phyloP scores from a whole-genome alignment of 2,113 vertebrate species.

The Hiodon tergisus region DNA sequence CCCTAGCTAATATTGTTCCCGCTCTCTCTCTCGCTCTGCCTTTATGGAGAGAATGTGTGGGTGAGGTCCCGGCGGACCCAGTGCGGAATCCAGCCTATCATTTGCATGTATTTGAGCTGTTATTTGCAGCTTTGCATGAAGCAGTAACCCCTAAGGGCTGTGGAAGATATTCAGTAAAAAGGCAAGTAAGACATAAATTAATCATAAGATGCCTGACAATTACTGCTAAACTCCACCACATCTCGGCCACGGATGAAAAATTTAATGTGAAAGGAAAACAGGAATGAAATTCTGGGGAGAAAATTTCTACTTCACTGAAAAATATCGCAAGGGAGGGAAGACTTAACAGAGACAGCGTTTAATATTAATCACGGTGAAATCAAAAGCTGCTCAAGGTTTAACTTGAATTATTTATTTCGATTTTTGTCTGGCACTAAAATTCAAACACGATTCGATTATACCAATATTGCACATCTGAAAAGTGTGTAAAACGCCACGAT shows the following conservation, averaged over 20 bases:
- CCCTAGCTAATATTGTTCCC: constrained; percentile 57
- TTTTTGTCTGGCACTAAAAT: too few relatives aligned
- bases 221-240: constrained; percentile 26
- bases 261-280: not conserved
- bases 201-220: constrained; percentile 51
- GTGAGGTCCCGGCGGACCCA: constrained; percentile 50
- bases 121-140: constrained; percentile 58
- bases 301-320: not conserved
- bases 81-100: constrained; percentile 50
- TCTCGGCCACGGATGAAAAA: constrained; percentile 3
- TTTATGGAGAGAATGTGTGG: constrained; percentile 22
- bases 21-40: constrained; percentile 27
- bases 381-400: not conserved
- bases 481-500: too few relatives aligned
- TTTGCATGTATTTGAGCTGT: constrained; percentile 65
- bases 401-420: not conserved
- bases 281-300: not conserved
- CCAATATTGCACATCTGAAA: too few relatives aligned
- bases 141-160: constrained; percentile 45
- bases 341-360: too few relatives aligned
- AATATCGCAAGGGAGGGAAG: not conserved
- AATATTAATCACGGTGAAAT: not conserved
- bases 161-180: constrained; percentile 58
- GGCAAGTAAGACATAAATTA: constrained; percentile 63
- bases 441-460: too few relatives aligned